Evolutionary conservation across 2,113 vertebrate genomes (phyloP).

Genomic region (Arothron firmamentum): DNA sequence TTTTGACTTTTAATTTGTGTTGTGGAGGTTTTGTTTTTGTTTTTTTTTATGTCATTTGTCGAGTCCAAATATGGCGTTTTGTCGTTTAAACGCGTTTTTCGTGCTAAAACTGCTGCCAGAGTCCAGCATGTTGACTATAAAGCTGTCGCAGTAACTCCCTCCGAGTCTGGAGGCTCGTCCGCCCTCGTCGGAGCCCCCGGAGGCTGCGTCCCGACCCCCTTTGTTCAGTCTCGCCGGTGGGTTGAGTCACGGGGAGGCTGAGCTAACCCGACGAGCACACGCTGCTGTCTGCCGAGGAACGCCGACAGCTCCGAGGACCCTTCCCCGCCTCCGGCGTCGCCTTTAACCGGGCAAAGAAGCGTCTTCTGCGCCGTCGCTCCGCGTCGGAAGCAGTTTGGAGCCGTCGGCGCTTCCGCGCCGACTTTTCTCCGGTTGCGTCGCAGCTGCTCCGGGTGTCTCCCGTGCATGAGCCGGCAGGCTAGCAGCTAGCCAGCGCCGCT

Average conservation of each 20-base stretch:
- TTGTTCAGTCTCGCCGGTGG: conserved; percentile 68
- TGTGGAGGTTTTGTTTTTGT: too few species aligned
- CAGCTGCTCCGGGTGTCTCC: conserved; percentile 4
- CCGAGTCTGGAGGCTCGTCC: background rate
- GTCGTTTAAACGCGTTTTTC: too few species aligned
- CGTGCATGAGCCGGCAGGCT: conserved; percentile 22
- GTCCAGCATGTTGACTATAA: too few species aligned
- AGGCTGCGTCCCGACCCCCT: conserved; percentile 60
- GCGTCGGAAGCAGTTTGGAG: background rate
- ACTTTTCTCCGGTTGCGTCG: background rate
- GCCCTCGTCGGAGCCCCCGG: conserved; percentile 43
- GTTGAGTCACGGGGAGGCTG: conserved; percentile 61
- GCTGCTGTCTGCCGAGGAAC: background rate
- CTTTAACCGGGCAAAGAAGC: too few species aligned
- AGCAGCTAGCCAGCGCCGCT: conserved; percentile 12
- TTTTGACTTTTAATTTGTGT: too few species aligned
- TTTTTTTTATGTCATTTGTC: too few species aligned
- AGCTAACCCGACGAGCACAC: conserved; percentile 10
- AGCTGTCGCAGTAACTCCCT: background rate
- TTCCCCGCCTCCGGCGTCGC: too few species aligned
- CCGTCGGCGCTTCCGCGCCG: background rate
- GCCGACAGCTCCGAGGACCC: background rate
- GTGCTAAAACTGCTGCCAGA: rapidly evolving
- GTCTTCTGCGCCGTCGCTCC: conserved; percentile 26
- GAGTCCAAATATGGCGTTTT: conserved; percentile 1